phyloP scores from a whole-genome alignment of 2,888 invertebrate genomes.

The Drosophila multiciliata region DNA sequence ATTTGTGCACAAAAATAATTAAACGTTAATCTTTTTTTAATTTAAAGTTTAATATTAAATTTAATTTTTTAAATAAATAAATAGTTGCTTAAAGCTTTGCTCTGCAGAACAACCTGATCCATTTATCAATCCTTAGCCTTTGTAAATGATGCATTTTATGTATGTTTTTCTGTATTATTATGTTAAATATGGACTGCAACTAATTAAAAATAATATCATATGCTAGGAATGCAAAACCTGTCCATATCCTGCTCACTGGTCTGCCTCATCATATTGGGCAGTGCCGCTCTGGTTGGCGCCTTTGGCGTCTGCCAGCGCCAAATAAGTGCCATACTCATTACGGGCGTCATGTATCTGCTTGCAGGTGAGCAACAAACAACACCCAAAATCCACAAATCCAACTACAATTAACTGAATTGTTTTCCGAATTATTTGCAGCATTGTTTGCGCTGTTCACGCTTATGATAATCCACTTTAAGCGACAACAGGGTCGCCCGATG shows the following conservation, averaged over 20 bases:
- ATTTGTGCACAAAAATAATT: background rate
- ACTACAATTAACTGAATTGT: background rate
- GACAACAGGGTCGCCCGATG: constrained; percentile 89
- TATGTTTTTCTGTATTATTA: background rate
- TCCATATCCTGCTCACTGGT: constrained; percentile 97
- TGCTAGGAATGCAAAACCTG: constrained; percentile 95
- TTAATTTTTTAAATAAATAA: background rate
- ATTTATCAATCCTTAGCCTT: background rate
- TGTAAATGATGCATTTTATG: constrained; percentile 26
- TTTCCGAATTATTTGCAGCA: constrained; percentile 86
- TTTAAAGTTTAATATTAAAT: background rate
- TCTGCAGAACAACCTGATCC: constrained; percentile 5
- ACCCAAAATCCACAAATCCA: background rate
- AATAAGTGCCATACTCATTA: constrained; percentile 96
- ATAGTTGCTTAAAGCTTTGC: constrained; percentile 20
- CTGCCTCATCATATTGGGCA: constrained; percentile 94
- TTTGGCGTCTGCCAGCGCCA: constrained; percentile 96
- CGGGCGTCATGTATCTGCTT: constrained; percentile 96
- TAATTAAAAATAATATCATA: constrained; percentile 7
- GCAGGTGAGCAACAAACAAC: constrained; percentile 88
- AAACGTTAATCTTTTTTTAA: background rate
- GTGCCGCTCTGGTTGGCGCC: constrained; percentile 94
- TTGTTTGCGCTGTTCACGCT: constrained; percentile 96
- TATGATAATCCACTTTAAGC: constrained; percentile 96
- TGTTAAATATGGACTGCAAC: background rate